A percentile compares a stretch with the other conserved stretches of the same genome.
Evolutionary conservation across 2,888 invertebrate genomes (phyloP).

Genomic region (Platypus cylindrus): DNA sequence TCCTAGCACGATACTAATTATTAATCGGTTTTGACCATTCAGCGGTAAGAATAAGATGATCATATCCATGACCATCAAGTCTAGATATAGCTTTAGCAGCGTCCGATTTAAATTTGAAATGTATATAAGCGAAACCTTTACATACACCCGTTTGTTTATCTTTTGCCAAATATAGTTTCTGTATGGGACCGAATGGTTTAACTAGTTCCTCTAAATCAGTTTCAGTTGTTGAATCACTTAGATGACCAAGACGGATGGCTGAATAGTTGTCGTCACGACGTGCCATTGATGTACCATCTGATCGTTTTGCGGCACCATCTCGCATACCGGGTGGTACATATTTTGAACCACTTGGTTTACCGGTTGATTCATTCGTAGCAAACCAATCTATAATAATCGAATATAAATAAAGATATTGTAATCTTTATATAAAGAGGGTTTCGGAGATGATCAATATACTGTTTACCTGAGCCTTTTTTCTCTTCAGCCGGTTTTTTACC

Average conservation of each 20-base stretch:
- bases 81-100: slow-evolving; percentile 83
- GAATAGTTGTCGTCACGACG: slow-evolving; percentile 65
- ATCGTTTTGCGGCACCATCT: slow-evolving; percentile 62
- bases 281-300: slow-evolving; percentile 49
- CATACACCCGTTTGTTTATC: slow-evolving; percentile 79
- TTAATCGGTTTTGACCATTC: slow-evolving; percentile 86
- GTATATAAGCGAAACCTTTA: slow-evolving; percentile 97
- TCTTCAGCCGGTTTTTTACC: slow-evolving; percentile 49
- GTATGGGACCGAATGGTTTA: slow-evolving; percentile 82
- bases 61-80: slow-evolving; percentile 89
- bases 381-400: too few species aligned
- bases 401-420: not conserved
- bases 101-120: slow-evolving; percentile 82
- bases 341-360: slow-evolving; percentile 44
- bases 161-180: slow-evolving; percentile 90
- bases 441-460: slow-evolving; percentile 1
- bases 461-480: slow-evolving; percentile 35
- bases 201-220: slow-evolving; percentile 93
- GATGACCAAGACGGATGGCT: slow-evolving; percentile 93
- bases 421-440: not conserved
- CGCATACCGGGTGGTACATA: slow-evolving; percentile 83
- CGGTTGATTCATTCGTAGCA: slow-evolving; percentile 7
- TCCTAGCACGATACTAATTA: slow-evolving; percentile 9
- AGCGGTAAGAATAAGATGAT: slow-evolving; percentile 95
- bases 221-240: slow-evolving; percentile 92